These are phyloP conservation scores for Drosophila sordidula DNA, from an alignment of 2,888 invertebrate genomes.

Conservation along the genomic window DNA sequence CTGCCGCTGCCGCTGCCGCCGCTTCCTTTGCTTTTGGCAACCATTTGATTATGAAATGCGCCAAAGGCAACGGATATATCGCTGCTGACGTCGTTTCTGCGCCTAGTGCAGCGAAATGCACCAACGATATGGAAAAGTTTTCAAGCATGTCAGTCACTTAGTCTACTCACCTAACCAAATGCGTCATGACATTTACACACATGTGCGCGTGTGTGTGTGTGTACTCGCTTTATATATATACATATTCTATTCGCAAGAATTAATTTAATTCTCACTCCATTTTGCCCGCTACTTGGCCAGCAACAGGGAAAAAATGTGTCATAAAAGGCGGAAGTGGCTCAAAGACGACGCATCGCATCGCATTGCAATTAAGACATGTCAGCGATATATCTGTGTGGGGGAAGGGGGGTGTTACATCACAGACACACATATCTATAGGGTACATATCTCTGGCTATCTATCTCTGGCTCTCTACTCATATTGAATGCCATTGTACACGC, in stretches of 20 bases:
- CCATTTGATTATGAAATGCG: slow-evolving; percentile 63
- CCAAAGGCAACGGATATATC: slow-evolving; percentile 26
- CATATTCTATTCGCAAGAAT: neutral
- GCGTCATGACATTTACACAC: slow-evolving; percentile 25
- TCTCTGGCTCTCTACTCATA: slow-evolving; percentile 15
- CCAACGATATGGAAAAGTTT: slow-evolving; percentile 32
- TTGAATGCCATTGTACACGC: slow-evolving; percentile 21
- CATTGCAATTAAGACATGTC: slow-evolving; percentile 28
- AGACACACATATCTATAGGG: neutral
- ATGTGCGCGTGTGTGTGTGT: neutral
- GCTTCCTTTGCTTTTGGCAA: slow-evolving; percentile 51
- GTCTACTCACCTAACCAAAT: slow-evolving; percentile 10
- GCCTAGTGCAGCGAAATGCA: slow-evolving; percentile 21
- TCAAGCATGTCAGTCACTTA: slow-evolving; percentile 24
- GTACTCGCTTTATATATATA: neutral
- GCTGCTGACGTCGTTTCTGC: slow-evolving; percentile 15
- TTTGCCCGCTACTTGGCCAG: neutral
- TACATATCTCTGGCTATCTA: slow-evolving; percentile 3
- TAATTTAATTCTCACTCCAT: slow-evolving; percentile 18
- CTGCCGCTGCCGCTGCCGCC: slow-evolving; percentile 5
- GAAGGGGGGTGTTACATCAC: slow-evolving; percentile 25
- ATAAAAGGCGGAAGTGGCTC: slow-evolving; percentile 46
- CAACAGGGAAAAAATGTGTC: slow-evolving; percentile 30
- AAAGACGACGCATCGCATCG: slow-evolving; percentile 14
- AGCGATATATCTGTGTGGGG: slow-evolving; percentile 8